Base-by-base conservation (phyloP, 2,888 invertebrate genomes). In the Limnephilus lunatus region DNA sequence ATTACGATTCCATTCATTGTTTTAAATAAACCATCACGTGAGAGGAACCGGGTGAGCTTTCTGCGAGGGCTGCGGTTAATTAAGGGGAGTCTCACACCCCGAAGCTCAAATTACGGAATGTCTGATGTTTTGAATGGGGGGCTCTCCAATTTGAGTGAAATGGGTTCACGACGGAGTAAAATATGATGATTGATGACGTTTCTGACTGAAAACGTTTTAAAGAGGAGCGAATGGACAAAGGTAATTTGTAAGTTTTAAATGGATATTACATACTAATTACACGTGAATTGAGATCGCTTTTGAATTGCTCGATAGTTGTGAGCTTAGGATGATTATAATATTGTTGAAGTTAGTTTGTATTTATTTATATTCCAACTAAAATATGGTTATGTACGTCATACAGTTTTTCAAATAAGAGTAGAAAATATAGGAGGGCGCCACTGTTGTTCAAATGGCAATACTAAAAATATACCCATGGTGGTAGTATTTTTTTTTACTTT, bases 1-100 rank as follows among this genome's bases (percentile, higher is more conserved):
- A 93, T 93, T 93, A 93, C 92, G 93, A 93, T 93, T 92, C 92
- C 93, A 92, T 90, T 92, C 93, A 93, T 93, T 93, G 93, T 93
- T 92, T 92, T 92, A 92, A 92, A 93, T 93, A 93, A 91, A 88
- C 92, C 91, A 82, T 92, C 92, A 92, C 93, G 93, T 92, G 91
- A 86, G 88, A 91, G 91, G 90, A 92, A 89, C 92, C 85, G 81
- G 89, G 81, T 88, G 87, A 85, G 68, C 86, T 92, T 48, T n/a
- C 87, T 87, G 19, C 25, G 83, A 90, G 68, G 48, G 86, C 48
- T 85, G 82, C 81, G 92, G 91, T 92, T 93, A 93, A 93, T 93
- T 93, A 93, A 91, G 91, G 91, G 92, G 44, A 90, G 89, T 53
- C 81, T 35, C 81, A 53, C 48, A 35, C 35, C 88, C 88, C 88